Base-by-base conservation (phyloP, 2,113 vertebrate genomes). In the Catagonus wagneri region DNA sequence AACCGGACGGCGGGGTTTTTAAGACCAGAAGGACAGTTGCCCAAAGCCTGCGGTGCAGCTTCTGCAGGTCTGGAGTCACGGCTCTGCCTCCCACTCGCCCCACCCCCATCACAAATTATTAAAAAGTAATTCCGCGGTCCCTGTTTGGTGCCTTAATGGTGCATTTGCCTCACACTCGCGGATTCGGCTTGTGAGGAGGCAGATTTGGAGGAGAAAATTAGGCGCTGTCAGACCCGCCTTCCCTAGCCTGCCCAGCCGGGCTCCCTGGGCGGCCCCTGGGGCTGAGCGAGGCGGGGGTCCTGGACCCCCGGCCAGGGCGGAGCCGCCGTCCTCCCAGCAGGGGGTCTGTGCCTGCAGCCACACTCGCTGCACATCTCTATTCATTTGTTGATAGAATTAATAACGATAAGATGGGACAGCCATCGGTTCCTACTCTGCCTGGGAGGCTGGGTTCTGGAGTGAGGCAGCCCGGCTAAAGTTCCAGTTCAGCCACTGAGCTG, bases 381-480 rank as follows among this genome's bases (percentile, higher is more conserved):
- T 20, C 5, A 39, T 0, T 3, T 36, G 25, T 76, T 52, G 10
- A 50, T 0, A n/a, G 32, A 17, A 10, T 4, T 2, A 54, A 32
- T 14, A 56, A 83, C 1, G 17, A 50, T 6, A 20, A 20, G 20
- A 71, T 27, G 2, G 6, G 27, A 27, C n/a, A 29, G 81, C 44
- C 56, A 1, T 0, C 3, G 23, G 56, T 3, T 16, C 65, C 89
- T 50, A 0, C 29, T 56, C 29, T 39, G 17, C 83, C 39, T 23
- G 29, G 3, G 1, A 16, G 29, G 27, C 4, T 1, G 19, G 19
- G 39, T 61, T 54, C 80, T 34, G 32, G 50, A 56, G 60, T 8
- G 20, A 23, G n/a, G 22, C 2, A 0, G 34, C 61, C 15, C 6
- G 2, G 27, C 25, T 63, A 39, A 23, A 52, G 52, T 19, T 14